Evolutionary conservation across 2,888 invertebrate species (phyloP).

Genomic region (Morpho achilles): DNA sequence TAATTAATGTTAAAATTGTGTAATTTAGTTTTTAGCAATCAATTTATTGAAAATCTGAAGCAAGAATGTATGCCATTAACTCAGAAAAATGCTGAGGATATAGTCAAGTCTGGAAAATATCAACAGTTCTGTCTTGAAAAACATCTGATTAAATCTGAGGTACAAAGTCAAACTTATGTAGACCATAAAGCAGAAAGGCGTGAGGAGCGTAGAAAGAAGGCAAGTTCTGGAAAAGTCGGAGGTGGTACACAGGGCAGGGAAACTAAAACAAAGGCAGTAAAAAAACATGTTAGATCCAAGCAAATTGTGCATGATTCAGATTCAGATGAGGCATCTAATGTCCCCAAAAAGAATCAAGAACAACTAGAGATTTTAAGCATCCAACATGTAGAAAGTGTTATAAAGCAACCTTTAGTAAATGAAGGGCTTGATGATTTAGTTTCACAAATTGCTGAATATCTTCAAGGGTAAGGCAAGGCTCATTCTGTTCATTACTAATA

Average conservation of each 20-base stretch:
- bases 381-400: conserved; percentile 83
- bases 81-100: conserved; percentile 82
- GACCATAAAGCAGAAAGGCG: conserved; percentile 85
- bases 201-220: conserved; percentile 94
- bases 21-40: conserved; percentile 79
- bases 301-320: conserved; percentile 81
- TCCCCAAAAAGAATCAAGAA: conserved; percentile 57
- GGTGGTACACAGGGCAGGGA: conserved; percentile 96
- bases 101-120: conserved; percentile 86
- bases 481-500: too few relatives aligned
- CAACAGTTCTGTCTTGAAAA: conserved; percentile 86
- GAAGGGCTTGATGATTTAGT: conserved; percentile 87
- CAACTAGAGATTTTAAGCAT: conserved; percentile 82
- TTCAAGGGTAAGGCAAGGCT: conserved; percentile 77
- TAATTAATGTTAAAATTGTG: too few relatives aligned
- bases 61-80: conserved; percentile 84
- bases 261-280: conserved; percentile 95
- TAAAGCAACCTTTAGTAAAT: conserved; percentile 81
- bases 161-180: conserved; percentile 49
- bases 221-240: conserved; percentile 91
- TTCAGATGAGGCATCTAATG: conserved; percentile 79
- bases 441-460: conserved; percentile 82
- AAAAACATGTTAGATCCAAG: conserved; percentile 85
- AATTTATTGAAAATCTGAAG: conserved; percentile 83
- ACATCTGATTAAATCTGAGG: conserved; percentile 74